Conservation (phyloP, 2,113 vertebrate genomes). For the Pseudolaguvia tuberculata region DNA sequence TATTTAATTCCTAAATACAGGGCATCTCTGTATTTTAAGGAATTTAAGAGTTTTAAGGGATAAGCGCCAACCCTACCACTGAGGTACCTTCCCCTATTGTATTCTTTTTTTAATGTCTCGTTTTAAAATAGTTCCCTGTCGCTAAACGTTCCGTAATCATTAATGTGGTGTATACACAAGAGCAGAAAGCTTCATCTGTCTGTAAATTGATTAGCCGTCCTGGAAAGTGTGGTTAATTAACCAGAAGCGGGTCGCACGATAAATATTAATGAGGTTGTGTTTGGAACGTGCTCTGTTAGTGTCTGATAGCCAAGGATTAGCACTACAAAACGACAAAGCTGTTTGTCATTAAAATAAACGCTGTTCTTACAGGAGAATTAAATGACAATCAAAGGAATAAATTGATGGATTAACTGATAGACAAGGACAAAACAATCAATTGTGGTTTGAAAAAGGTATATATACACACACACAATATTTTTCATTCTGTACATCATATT, state of each 20-base stretch:
- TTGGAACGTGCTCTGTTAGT: slow-evolving; percentile 29
- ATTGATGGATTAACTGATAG: not conserved
- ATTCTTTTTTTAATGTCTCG: not conserved
- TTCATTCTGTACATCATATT: not conserved
- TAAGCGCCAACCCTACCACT: too few species aligned
- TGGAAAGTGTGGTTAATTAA: slow-evolving; percentile 25
- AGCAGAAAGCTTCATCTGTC: slow-evolving; percentile 15
- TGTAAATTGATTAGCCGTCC: slow-evolving; percentile 16
- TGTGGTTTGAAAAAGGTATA: not conserved
- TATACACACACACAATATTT: not conserved
- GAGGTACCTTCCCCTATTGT: not conserved
- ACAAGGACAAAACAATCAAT: not conserved
- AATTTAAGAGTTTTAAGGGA: too few species aligned
- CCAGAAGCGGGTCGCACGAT: not conserved
- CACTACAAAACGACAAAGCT: slow-evolving; percentile 22
- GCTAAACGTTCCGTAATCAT: slow-evolving; percentile 13
- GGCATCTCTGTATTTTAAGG: too few species aligned
- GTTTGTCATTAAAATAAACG: slow-evolving; percentile 28
- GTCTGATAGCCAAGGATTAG: slow-evolving; percentile 32
- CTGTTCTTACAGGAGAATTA: slow-evolving; percentile 13
- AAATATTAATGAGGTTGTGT: slow-evolving; percentile 38
- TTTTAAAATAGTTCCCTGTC: not conserved
- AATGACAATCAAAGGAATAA: slow-evolving; percentile 9
- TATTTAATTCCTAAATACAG: too few species aligned
- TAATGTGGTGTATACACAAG: slow-evolving; percentile 19